A percentile compares a stretch with the other conserved stretches of the same genome.
phyloP scores from a whole-genome alignment of 53 echinoderm and acorn worm genomes.

The Crossaster papposus region DNA sequence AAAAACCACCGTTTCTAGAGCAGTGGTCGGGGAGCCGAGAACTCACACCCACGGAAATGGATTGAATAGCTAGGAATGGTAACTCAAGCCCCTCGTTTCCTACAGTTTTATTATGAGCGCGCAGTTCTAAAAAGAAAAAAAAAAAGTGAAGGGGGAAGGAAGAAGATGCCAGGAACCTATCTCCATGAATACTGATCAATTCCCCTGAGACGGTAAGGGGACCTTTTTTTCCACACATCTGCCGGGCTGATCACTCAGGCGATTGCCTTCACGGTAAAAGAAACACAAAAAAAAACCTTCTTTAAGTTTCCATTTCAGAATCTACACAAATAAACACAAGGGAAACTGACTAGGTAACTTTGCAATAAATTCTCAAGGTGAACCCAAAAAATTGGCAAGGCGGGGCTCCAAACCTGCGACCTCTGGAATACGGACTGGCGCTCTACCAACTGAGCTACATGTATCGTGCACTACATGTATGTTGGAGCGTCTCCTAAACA shows the following conservation, averaged over 20 bases:
- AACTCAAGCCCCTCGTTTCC: background rate
- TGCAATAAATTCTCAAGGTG: too few species aligned
- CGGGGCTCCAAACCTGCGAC: too few species aligned
- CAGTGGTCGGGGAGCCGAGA: background rate
- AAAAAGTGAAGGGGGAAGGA: too few species aligned
- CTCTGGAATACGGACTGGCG: too few species aligned
- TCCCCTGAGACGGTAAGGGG: background rate
- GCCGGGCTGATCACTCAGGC: background rate
- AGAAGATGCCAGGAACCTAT: background rate
- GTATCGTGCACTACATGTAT: too few species aligned
- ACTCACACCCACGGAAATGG: background rate
- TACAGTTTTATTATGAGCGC: background rate
- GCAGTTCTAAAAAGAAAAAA: background rate
- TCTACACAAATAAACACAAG: too few species aligned
- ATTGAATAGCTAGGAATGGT: background rate
- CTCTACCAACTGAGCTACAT: too few species aligned
- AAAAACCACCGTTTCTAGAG: background rate
- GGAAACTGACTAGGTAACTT: too few species aligned
- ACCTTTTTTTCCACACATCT: background rate
- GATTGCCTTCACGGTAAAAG: background rate
- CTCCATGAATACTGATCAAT: constrained; percentile 14
- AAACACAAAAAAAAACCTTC: background rate
- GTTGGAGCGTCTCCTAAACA: too few species aligned
- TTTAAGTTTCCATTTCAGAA: background rate
- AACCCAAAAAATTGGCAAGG: too few species aligned